phyloP scores from a whole-genome alignment of 2,113 vertebrate species.

The Donacobius atricapilla region DNA sequence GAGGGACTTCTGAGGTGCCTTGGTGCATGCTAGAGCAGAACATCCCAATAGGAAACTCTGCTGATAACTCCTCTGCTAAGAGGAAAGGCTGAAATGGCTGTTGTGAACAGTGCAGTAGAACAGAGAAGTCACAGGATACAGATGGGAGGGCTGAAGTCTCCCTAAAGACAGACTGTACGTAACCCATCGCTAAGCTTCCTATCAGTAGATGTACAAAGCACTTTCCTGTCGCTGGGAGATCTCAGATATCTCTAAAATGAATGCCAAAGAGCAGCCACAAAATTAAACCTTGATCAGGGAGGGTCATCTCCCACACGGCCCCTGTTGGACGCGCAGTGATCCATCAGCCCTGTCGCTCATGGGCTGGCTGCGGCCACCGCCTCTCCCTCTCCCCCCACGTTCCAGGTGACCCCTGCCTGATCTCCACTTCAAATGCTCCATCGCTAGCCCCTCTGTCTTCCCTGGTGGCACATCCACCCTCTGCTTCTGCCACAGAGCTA shows the following conservation, averaged over 20 bases:
- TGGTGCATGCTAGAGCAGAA: background rate
- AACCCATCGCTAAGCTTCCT: background rate
- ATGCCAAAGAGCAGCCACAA: background rate
- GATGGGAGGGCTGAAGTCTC: background rate
- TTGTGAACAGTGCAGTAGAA: background rate
- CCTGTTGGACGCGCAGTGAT: fast-evolving
- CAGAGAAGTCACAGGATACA: background rate
- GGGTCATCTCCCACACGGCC: fast-evolving
- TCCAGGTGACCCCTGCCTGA: conserved; percentile 38
- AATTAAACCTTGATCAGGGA: background rate
- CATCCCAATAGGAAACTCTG: background rate
- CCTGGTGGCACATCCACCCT: conserved; percentile 11
- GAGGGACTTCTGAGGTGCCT: background rate
- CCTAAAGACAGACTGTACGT: background rate
- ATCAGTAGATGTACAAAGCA: background rate
- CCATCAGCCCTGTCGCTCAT: background rate
- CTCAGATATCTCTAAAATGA: background rate
- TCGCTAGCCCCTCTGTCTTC: background rate
- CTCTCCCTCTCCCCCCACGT: background rate
- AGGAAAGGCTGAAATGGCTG: background rate
- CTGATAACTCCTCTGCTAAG: background rate
- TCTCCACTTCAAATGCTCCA: conserved; percentile 6
- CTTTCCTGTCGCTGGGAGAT: background rate
- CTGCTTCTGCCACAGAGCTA: conserved; percentile 17
- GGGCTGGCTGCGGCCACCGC: background rate